Base-by-base conservation (phyloP, 2,888 invertebrate species). In the Argynnis bischoffii region DNA sequence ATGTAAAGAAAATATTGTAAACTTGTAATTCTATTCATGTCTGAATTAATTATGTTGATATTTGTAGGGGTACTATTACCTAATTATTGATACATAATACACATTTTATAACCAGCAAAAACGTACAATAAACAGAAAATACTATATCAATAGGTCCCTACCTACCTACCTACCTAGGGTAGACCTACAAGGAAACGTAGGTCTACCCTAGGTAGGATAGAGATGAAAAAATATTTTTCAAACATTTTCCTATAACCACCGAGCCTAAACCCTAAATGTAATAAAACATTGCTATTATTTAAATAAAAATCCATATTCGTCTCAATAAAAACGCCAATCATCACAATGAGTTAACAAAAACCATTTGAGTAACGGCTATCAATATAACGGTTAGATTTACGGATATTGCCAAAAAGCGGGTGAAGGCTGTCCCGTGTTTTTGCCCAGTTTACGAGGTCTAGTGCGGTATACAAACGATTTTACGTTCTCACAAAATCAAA, bases 381-480 rank as follows among this genome's bases (percentile, higher is more conserved):
- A 73, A 72, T 72, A 72, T 71, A 70, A 21, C 35, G 13, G 59
- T 61, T 53, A 69, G 72, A 71, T 72, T 72, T 70, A 67, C 71
- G 71, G 74, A 74, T 74, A 71, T 73, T 68, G 57, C 72, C 63
- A 16, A 71, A 74, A 74, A 69, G 69, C 72, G 73, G 77, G 72
- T 80, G 79, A 82, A 77, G 82, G 78, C 76, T 18, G 73, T 75
- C 35, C 68, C 79, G 72, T 81, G 81, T 69, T 84, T 66, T 68
- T 54, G 71, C n/a, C 18, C 73, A 69, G 53, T 78, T 79, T 78
- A 79, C 73, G 79, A 66, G 59, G 47, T 60, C 60, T 48, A n/a
- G 31, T 16, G 60, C 60, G 55, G 15, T 54, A 41, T 31, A 46
- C 15, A 41, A 56, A 21, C 15, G 46, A 26, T 68, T 66, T 66